Conservation (phyloP, 2,888 invertebrate species). For the Pherbina coryleti region DNA sequence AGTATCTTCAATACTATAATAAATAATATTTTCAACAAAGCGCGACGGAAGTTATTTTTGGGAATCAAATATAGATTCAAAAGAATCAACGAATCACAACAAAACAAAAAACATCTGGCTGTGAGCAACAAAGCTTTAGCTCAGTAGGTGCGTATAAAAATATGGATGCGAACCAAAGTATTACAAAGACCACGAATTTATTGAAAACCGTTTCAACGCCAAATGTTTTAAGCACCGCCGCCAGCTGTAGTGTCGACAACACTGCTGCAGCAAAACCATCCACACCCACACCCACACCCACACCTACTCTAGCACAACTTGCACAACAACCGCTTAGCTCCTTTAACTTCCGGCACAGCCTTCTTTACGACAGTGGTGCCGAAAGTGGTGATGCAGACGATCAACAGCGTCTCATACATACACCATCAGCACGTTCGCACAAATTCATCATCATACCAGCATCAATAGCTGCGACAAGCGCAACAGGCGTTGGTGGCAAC, state of each 20-base stretch:
- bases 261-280: constrained; percentile 6
- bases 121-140: constrained; percentile 28
- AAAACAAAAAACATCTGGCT: constrained; percentile 4
- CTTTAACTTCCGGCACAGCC: constrained; percentile 59
- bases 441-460: constrained; percentile 68
- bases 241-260: constrained; percentile 16
- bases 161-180: constrained; percentile 45
- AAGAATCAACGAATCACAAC: constrained; percentile 13
- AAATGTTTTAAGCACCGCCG: constrained; percentile 51
- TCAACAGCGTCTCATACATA: constrained; percentile 62
- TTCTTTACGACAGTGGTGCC: constrained; percentile 63
- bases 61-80: neutral
- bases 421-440: constrained; percentile 61
- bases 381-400: constrained; percentile 62
- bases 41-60: neutral
- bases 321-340: constrained; percentile 48
- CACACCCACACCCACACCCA: constrained; percentile 49
- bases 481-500: neutral
- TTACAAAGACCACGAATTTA: constrained; percentile 37
- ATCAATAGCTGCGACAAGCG: constrained; percentile 35
- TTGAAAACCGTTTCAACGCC: constrained; percentile 55
- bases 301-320: constrained; percentile 53
- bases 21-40: constrained; percentile 31
- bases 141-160: constrained; percentile 43
- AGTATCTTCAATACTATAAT: constrained; percentile 22